Evolutionary conservation across 1,140 invertebrate genomes (phyloP).

Genomic region (Leptinotarsa texana): DNA sequence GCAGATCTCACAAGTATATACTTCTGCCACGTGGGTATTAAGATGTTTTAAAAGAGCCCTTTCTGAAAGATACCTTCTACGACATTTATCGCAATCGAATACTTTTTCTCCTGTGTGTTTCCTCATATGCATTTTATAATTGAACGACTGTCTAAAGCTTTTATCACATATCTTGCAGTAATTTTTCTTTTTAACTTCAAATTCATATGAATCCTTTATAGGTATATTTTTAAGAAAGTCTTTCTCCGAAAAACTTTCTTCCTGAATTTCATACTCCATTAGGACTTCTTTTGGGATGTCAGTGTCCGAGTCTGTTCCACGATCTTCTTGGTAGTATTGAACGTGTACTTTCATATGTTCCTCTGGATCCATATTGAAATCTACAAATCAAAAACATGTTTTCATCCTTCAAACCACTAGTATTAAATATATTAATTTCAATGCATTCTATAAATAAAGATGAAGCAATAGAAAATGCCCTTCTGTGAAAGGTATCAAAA

Average conservation of each 20-base stretch:
- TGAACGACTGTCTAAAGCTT: neutral
- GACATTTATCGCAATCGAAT: neutral
- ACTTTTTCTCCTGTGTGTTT: neutral
- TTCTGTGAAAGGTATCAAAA: too few species aligned
- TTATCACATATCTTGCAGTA: neutral
- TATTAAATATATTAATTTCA: neutral
- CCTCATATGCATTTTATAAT: neutral
- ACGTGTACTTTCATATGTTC: neutral
- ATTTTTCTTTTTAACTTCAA: neutral
- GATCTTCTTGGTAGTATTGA: too few species aligned
- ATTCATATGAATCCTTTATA: neutral
- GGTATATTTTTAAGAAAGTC: too few species aligned
- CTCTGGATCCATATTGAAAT: constrained; percentile 4
- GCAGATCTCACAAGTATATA: neutral
- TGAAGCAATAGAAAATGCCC: too few species aligned
- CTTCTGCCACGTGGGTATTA: neutral
- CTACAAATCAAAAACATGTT: neutral
- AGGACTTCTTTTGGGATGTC: too few species aligned
- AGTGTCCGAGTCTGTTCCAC: too few species aligned
- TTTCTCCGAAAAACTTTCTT: too few species aligned
- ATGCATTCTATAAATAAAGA: too few species aligned
- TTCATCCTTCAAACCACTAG: neutral
- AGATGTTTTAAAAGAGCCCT: neutral
- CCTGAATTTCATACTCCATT: too few species aligned
- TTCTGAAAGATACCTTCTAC: neutral